Percentiles rank a stretch among this genome's conserved stretches.
phyloP scores from a whole-genome alignment of 2,113 vertebrate genomes.

The Phalacrocorax carbo region DNA sequence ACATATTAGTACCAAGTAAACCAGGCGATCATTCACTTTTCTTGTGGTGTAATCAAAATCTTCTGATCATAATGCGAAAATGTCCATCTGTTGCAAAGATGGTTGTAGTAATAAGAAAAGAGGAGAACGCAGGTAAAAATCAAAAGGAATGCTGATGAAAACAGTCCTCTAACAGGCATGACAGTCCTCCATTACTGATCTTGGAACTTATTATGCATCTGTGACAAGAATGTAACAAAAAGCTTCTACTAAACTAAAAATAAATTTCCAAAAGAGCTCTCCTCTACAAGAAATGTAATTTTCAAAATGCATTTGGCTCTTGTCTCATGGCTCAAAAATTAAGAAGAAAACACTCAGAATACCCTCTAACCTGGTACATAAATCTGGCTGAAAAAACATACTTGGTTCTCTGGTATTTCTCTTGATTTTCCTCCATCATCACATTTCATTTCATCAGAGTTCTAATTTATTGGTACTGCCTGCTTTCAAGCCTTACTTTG shows the following conservation, averaged over 20 bases:
- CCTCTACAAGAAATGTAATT: neutral
- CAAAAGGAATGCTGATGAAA: neutral
- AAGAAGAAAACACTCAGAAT: neutral
- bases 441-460: neutral
- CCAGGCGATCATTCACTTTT: neutral
- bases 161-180: neutral
- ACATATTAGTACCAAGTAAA: neutral
- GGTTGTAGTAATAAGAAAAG: neutral
- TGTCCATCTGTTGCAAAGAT: neutral
- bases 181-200: neutral
- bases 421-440: neutral
- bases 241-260: neutral
- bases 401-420: neutral
- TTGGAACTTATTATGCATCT: neutral
- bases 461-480: neutral
- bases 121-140: neutral
- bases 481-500: neutral
- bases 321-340: neutral
- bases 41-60: neutral
- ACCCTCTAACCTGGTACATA: neutral
- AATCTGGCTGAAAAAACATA: neutral
- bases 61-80: neutral
- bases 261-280: neutral
- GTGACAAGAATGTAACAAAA: neutral
- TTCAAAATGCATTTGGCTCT: neutral